Conservation (phyloP, 2,797 vertebrate genomes). For the Kryptopterus vitreolus region DNA sequence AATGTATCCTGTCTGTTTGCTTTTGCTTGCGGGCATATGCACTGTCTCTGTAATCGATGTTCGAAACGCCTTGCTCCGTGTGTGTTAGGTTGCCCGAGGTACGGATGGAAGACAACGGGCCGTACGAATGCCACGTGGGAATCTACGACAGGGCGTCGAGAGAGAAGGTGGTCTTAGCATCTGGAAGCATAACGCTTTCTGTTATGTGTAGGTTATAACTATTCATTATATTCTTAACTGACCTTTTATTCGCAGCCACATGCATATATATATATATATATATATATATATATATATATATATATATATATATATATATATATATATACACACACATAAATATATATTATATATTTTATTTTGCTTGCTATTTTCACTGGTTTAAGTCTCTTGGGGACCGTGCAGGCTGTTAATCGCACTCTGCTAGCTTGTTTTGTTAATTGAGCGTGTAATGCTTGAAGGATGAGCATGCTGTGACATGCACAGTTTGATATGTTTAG, state of each 20-base stretch:
- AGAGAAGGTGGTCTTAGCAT: conserved; percentile 88
- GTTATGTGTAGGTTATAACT: conserved; percentile 83
- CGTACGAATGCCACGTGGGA: conserved; percentile 93
- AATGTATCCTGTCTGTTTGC: conserved; percentile 19
- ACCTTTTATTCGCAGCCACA: neutral
- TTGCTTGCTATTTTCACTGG: conserved; percentile 24
- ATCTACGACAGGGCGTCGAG: conserved; percentile 85
- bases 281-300: no score
- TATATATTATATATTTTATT: no score
- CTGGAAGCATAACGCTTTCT: conserved; percentile 83
- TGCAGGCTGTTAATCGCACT: conserved; percentile 39
- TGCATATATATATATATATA: no score
- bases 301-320: no score
- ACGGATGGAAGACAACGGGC: conserved; percentile 87
- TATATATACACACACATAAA: no score
- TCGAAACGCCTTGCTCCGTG: conserved; percentile 28
- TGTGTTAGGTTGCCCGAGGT: conserved; percentile 86
- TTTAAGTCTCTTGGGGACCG: conserved; percentile 32
- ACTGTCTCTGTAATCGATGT: neutral
- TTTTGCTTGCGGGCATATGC: conserved; percentile 20
- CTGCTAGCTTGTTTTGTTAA: conserved; percentile 44
- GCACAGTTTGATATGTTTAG: conserved; percentile 33
- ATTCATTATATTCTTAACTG: neutral
- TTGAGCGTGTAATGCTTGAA: conserved; percentile 37
- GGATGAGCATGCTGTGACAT: conserved; percentile 39